These are phyloP conservation scores for Myotis planiceps DNA, from an alignment of 2,797 vertebrate species.

Conservation along the genomic window DNA sequence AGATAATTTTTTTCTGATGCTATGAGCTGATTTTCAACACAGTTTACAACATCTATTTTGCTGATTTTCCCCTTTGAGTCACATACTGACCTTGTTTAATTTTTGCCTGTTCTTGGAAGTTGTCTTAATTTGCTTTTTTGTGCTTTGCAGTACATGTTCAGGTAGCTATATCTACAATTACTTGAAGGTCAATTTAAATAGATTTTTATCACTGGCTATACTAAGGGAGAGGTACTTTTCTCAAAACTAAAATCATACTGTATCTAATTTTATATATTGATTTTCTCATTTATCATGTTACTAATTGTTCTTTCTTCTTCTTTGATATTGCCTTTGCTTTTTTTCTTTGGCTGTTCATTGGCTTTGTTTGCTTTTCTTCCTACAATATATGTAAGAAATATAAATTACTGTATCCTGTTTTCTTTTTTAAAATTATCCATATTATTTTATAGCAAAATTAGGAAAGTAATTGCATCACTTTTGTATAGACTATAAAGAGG, in stretches of 20 bases:
- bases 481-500: not conserved
- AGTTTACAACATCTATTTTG: not conserved
- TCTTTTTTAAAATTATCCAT: not conserved
- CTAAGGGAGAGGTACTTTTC: not conserved
- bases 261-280: not conserved
- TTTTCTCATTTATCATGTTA: not conserved
- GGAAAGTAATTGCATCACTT: not conserved
- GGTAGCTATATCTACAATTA: not conserved
- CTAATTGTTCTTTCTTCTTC: not conserved
- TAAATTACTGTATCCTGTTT: not conserved
- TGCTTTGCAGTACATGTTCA: not conserved
- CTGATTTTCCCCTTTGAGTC: not conserved
- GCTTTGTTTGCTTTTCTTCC: not conserved
- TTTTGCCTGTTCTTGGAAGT: not conserved
- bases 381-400: not conserved
- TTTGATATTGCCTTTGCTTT: not conserved
- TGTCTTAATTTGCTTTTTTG: not conserved
- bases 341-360: not conserved
- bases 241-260: not conserved
- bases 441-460: not conserved
- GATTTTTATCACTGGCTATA: not conserved
- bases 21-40: not conserved
- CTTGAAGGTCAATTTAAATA: not conserved
- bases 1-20: not conserved
- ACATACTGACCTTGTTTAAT: not conserved